Base-by-base conservation (phyloP, 2,888 invertebrate genomes). In the Monopis laevigella region DNA sequence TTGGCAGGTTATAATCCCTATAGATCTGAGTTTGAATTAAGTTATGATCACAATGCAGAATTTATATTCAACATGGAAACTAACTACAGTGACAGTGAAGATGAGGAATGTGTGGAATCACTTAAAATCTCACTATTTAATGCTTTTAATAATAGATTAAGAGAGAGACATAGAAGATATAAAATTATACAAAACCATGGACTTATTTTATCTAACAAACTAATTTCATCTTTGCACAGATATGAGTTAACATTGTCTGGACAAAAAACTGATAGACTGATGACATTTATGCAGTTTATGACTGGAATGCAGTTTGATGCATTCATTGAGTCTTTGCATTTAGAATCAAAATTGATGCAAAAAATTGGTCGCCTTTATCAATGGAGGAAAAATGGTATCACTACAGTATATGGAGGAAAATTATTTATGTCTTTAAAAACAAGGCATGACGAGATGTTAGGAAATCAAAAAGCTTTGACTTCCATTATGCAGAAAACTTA, bases 1-100 rank as follows among this genome's bases (percentile, higher is more conserved):
- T 82, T 92, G 54, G 90, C 92, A 0, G 94, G 94, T 0, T 96
- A 95, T 59, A 90, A 91, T 61, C 87, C 93, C 13, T 89, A 90
- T 3, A 82, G 95, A 45, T 90, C 93, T 1, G 95, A 95, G 58
- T 96, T 96, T 66, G 90, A 90, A 53, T 78, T 87, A 0, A 93
- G 93, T 48, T 90, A 88, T 58, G 93, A 94, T 61, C 86, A 90
- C 46, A 88, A 88, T 55, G 92, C 93, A 0, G 95, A 96, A 62
- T 82, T 84, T 46, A 74, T 91, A 32, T 72, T 89, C 43, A 70
- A 74, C 56, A 65, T 70, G 40, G 72, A 74, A 45, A 67, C 68
- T 43, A 57, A 53, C 32, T 82, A 83, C 41, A 62, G 71, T 0
- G 71, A 72, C 43, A 83, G 86, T 47, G 59, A 62, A 3, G 56